These are phyloP conservation scores for Julus scanicus DNA, from an alignment of 2,888 invertebrate genomes.

Conservation along the genomic window DNA sequence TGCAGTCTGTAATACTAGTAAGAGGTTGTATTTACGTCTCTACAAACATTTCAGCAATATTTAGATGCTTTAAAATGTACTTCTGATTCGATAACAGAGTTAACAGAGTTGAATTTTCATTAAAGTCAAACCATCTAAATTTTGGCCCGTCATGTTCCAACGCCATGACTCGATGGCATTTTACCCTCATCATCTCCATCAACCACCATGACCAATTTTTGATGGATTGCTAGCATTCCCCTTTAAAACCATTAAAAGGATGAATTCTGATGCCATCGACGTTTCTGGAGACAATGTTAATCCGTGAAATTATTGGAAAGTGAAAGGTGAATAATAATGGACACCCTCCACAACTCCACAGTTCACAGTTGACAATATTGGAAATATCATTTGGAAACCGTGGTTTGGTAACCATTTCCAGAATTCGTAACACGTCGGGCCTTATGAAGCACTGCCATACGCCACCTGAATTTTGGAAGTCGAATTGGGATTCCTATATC, in stretches of 20 bases:
- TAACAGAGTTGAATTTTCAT: not conserved
- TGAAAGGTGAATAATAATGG: not conserved
- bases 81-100: not conserved
- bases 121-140: not conserved
- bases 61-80: too few relatives aligned
- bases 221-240: constrained; percentile 3
- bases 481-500: not conserved
- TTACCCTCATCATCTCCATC: not conserved
- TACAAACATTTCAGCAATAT: too few relatives aligned
- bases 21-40: too few relatives aligned
- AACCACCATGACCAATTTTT: not conserved
- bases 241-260: not conserved
- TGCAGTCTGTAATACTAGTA: too few relatives aligned
- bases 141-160: not conserved
- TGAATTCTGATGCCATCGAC: not conserved
- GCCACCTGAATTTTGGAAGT: not conserved
- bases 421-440: not conserved
- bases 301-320: not conserved
- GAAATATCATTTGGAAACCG: not conserved
- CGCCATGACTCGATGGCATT: not conserved
- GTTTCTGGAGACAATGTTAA: not conserved
- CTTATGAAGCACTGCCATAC: not conserved
- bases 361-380: not conserved
- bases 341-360: not conserved
- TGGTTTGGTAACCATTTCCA: not conserved